Percentiles rank a stretch among this genome's conserved stretches.
Evolutionary conservation across 2,888 invertebrate genomes (phyloP).

Genomic region (Tridacna crocea): DNA sequence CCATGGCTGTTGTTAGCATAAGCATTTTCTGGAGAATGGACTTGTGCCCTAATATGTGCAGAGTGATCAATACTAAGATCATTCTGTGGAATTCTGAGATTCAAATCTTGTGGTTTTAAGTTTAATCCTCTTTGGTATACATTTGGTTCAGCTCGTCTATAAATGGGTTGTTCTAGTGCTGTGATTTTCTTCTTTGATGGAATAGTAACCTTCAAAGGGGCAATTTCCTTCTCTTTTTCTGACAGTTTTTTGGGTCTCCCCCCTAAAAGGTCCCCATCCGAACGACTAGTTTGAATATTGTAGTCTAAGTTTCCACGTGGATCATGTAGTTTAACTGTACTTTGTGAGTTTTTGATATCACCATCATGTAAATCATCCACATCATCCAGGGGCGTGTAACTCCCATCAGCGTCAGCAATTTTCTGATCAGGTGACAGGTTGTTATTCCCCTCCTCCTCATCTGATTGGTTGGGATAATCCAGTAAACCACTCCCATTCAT

Average conservation of each 20-base stretch:
- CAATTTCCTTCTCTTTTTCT: conserved; percentile 52
- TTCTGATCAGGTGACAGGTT: conserved; percentile 59
- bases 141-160: conserved; percentile 54
- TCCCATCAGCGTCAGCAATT: conserved; percentile 56
- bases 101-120: conserved; percentile 44
- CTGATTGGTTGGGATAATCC: conserved; percentile 59
- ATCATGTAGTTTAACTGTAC: conserved; percentile 48
- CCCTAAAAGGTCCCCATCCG: conserved; percentile 56
- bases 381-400: conserved; percentile 60
- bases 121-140: conserved; percentile 56
- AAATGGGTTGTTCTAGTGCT: conserved; percentile 25
- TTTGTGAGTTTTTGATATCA: conserved; percentile 42
- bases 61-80: conserved; percentile 35
- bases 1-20: conserved; percentile 50
- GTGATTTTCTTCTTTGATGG: conserved; percentile 36
- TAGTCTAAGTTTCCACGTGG: conserved; percentile 58
- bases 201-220: conserved; percentile 37
- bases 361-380: conserved; percentile 48
- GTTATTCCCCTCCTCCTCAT: conserved; percentile 40
- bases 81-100: conserved; percentile 39
- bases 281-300: conserved; percentile 60
- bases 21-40: conserved; percentile 55
- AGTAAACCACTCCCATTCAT: conserved; percentile 48
- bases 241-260: conserved; percentile 50
- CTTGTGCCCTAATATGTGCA: conserved; percentile 42